Conservation (phyloP, 2,113 vertebrate species). For the Labeo catla region DNA sequence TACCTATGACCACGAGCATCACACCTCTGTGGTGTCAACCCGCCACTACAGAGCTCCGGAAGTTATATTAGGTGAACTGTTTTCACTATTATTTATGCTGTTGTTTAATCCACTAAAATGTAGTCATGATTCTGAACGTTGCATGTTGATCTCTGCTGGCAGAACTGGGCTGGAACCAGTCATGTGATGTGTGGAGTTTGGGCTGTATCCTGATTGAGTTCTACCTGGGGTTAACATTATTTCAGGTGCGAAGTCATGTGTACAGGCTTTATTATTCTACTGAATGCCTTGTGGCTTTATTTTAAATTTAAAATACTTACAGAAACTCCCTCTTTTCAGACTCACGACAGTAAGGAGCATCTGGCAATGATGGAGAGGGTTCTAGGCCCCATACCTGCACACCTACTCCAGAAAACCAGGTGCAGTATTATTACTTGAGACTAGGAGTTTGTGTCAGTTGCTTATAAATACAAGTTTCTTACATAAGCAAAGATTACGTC, state of each 20-base stretch:
- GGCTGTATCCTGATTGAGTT: conserved; percentile 96
- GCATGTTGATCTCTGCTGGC: conserved; percentile 23
- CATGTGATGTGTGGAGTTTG: conserved; percentile 96
- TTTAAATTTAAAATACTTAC: neutral
- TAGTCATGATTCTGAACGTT: neutral
- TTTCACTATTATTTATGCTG: neutral
- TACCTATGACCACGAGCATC: conserved; percentile 94
- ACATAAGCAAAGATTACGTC: neutral
- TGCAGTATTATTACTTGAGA: conserved; percentile 54
- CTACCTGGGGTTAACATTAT: conserved; percentile 93
- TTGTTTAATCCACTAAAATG: neutral
- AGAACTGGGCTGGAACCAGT: conserved; percentile 94
- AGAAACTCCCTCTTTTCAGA: conserved; percentile 71
- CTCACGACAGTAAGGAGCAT: conserved; percentile 96
- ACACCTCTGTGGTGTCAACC: conserved; percentile 94
- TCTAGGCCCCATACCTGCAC: conserved; percentile 87
- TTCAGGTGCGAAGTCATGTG: conserved; percentile 79
- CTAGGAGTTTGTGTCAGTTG: neutral
- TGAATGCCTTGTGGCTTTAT: neutral
- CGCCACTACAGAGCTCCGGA: conserved; percentile 96
- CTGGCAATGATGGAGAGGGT: conserved; percentile 98
- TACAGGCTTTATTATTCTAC: neutral
- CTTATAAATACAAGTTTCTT: neutral
- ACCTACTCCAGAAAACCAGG: conserved; percentile 94
- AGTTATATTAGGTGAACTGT: conserved; percentile 88